phyloP scores from a whole-genome alignment of 1,140 invertebrate genomes.

The Ganaspis sp. region DNA sequence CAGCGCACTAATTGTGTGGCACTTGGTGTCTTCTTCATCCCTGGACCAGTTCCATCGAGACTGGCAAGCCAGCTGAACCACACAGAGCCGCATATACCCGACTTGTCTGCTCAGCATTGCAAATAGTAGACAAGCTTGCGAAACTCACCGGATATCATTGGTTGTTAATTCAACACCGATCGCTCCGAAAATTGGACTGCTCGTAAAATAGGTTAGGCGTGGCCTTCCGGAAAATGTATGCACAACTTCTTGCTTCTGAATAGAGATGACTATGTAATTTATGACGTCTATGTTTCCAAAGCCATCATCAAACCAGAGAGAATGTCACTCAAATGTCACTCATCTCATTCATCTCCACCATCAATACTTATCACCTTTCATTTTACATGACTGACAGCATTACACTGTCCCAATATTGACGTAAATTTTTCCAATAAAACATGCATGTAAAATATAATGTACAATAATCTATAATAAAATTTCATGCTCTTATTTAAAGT shows the following conservation, averaged over 20 bases:
- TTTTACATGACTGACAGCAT: too few relatives aligned
- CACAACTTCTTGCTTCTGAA: not conserved
- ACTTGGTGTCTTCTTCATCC: slow-evolving; percentile 4
- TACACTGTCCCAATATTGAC: too few relatives aligned
- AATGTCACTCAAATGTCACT: too few relatives aligned
- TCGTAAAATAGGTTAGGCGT: slow-evolving; percentile 9
- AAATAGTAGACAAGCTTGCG: slow-evolving; percentile 4
- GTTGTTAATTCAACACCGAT: slow-evolving; percentile 10
- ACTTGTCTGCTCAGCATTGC: slow-evolving; percentile 9
- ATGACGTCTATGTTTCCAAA: not conserved
- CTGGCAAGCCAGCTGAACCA: not conserved
- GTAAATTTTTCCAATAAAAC: too few relatives aligned
- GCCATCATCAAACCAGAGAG: not conserved
- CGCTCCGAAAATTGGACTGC: slow-evolving; percentile 3
- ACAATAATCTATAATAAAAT: too few relatives aligned
- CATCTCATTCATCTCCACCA: too few relatives aligned
- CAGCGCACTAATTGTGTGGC: not conserved
- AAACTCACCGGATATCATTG: slow-evolving; percentile 13
- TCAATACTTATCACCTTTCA: too few relatives aligned
- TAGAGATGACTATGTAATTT: slow-evolving; percentile 2
- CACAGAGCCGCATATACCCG: not conserved
- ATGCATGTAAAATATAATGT: too few relatives aligned
- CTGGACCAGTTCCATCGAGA: not conserved
- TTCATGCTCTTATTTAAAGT: too few relatives aligned
- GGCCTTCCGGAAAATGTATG: not conserved